Conservation (phyloP, 2,113 vertebrate species). For the Machaerirhynchus nigripectus region DNA sequence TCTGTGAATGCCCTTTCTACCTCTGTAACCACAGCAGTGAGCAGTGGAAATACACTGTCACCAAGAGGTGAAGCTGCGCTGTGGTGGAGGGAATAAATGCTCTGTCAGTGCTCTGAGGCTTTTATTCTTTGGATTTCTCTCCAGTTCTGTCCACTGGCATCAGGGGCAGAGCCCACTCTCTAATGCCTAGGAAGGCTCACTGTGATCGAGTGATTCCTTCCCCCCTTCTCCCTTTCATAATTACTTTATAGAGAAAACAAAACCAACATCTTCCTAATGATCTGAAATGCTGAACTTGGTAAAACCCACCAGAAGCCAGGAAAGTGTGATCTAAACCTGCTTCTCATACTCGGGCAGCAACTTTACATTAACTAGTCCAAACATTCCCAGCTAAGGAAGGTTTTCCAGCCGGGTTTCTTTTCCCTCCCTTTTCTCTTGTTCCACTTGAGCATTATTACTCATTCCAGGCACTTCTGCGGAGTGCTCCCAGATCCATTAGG, state of each 20-base stretch:
- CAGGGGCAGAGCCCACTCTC: not conserved
- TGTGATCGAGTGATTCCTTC: not conserved
- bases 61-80: not conserved
- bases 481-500: not conserved
- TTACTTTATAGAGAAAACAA: not conserved
- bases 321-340: not conserved
- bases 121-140: not conserved
- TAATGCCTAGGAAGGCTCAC: not conserved
- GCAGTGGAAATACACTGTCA: not conserved
- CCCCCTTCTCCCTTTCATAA: not conserved
- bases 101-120: not conserved
- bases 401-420: not conserved
- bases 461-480: not conserved
- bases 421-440: not conserved
- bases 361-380: not conserved
- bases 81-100: not conserved
- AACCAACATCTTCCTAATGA: not conserved
- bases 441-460: not conserved
- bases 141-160: not conserved
- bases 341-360: not conserved
- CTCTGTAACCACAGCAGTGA: not conserved
- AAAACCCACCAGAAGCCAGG: not conserved
- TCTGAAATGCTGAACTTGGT: not conserved
- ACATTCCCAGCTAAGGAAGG: not conserved
- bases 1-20: constrained; percentile 10